phyloP scores from a whole-genome alignment of 2,113 vertebrate species.

The Podocnemis expansa region DNA sequence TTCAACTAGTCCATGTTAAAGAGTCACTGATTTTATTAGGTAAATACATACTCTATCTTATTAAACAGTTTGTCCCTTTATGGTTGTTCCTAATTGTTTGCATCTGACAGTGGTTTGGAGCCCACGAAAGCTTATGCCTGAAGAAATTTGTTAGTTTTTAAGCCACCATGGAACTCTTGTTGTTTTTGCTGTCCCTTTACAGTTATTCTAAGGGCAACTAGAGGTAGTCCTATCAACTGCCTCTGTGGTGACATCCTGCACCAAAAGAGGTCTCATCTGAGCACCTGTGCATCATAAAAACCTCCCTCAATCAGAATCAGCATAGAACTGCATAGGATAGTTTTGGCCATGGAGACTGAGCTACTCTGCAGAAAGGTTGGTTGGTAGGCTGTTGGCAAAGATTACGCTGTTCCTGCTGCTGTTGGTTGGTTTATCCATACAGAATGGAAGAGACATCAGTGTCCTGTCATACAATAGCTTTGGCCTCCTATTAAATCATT shows the following conservation, averaged over 20 bases:
- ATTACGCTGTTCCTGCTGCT: not conserved
- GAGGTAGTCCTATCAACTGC: not conserved
- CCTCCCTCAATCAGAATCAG: not conserved
- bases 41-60: not conserved
- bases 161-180: no score
- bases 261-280: not conserved
- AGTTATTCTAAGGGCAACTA: not conserved
- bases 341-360: not conserved
- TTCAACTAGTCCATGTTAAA: not conserved
- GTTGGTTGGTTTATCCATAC: not conserved
- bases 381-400: not conserved
- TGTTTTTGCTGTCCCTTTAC: rapidly evolving
- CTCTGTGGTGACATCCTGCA: rapidly evolving
- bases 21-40: not conserved
- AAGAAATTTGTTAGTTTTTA: no score
- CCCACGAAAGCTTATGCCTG: no score
- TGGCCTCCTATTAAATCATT: not conserved
- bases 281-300: not conserved
- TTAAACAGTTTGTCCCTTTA: rapidly evolving
- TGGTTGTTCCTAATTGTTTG: no score
- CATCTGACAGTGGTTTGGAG: no score
- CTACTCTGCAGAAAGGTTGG: not conserved
- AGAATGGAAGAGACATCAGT: not conserved
- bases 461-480: not conserved
- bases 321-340: not conserved